Base-by-base conservation (phyloP, 2,888 invertebrate genomes). In the Erannis defoliaria region DNA sequence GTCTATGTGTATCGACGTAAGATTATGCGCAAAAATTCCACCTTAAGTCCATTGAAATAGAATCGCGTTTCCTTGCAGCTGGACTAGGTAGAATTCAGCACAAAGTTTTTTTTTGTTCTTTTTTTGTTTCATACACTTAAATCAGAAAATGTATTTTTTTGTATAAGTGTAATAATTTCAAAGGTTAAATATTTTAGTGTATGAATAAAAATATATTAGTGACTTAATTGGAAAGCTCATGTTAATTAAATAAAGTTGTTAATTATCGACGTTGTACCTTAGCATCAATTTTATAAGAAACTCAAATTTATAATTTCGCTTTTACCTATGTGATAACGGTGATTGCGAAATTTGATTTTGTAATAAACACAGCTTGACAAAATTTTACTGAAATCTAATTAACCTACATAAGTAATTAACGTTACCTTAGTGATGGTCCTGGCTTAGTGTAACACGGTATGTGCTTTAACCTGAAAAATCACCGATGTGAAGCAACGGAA, bases 291-390 rank as follows among this genome's bases (percentile, higher is more conserved):
- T 18, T 31, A 31, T 31, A 18, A 16, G 9, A 12, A 31, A 31
- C 19, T 46, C 12, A 2, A 29, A 29, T 31, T 46, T 29, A 10
- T 16, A 29, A 45, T 45, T 16, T 14, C 3, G n/a, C 23, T 45
- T 45, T 45, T 14, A n/a, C n/a, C n/a, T n/a, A 1, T 23, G 23
- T 31, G 31, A 46, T 46, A n/a, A 23, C 46, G 31, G 12, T 46
- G 31, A 31, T 46, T 46, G 31, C 31, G 18, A 12, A 46, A 46
- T 46, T 46, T 46, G 5, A 46, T 46, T 46, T 46, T 31, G 6
- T 16, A 26, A 19, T 46, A 29, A 16, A 26, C 14, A 31, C 4
- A 12, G 46, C 18, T 12, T 29, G 18, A 1, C 23, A 45, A 26
- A 26, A 16, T 23, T 23, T 12, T 9, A 23, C 38, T 21, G 21